Conservation (phyloP, 2,113 vertebrate species). For the Pteruthius melanotis region DNA sequence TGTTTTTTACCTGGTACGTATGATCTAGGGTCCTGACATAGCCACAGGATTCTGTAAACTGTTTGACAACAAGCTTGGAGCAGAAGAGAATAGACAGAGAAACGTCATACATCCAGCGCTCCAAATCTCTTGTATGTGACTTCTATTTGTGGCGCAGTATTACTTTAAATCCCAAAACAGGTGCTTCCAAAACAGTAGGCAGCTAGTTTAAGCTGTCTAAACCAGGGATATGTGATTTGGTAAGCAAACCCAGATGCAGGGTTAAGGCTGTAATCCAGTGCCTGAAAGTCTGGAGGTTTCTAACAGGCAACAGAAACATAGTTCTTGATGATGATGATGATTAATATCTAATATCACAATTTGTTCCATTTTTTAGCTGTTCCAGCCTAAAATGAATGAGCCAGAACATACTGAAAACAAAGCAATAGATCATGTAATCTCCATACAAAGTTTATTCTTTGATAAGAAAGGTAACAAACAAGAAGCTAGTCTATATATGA, state of each 20-base stretch:
- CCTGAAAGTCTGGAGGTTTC: not conserved
- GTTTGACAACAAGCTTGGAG: not conserved
- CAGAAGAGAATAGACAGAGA: not conserved
- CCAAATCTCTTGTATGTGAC: not conserved
- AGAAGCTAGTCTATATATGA: not conserved
- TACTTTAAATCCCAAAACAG: not conserved
- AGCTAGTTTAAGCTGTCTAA: not conserved
- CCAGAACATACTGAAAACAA: not conserved
- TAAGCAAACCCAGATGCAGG: not conserved
- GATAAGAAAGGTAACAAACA: not conserved
- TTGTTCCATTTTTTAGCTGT: not conserved
- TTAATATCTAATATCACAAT: not conserved
- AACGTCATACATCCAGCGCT: rapidly evolving
- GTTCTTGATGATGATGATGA: not conserved
- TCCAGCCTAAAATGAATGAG: not conserved
- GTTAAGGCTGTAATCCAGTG: not conserved
- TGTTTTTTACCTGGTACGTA: not conserved
- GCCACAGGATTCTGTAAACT: not conserved
- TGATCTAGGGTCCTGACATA: not conserved
- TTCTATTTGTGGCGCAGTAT: not conserved
- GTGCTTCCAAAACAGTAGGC: not conserved
- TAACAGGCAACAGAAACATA: not conserved
- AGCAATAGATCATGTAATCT: not conserved
- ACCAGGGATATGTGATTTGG: not conserved
- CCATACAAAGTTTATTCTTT: not conserved